These are phyloP conservation scores for Timema podura DNA, from an alignment of 2,888 invertebrate genomes.

Conservation along the genomic window DNA sequence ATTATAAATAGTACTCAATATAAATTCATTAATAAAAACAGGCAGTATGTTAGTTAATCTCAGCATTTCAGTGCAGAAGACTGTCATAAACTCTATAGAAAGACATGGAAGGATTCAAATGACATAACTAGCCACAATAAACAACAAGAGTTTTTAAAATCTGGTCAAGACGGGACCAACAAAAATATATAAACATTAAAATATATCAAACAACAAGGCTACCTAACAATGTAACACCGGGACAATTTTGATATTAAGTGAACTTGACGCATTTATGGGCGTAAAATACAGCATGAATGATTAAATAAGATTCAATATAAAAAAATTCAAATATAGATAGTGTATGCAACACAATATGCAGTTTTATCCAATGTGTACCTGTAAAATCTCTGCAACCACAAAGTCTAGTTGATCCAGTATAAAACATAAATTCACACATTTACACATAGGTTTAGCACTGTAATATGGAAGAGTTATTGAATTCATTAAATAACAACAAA, in stretches of 20 bases:
- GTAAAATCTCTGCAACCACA: too few relatives aligned
- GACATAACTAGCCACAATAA: constrained; percentile 30
- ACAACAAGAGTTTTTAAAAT: constrained; percentile 29
- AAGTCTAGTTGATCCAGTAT: too few relatives aligned
- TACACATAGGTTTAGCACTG: constrained; percentile 1
- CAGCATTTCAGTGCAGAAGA: constrained; percentile 30
- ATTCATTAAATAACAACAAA: constrained; percentile 6
- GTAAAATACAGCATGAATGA: too few relatives aligned
- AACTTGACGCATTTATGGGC: not conserved
- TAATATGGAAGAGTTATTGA: constrained; percentile 5
- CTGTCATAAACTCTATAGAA: constrained; percentile 26
- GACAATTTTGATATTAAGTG: constrained; percentile 23
- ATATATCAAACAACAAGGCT: constrained; percentile 31
- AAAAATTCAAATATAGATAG: too few relatives aligned
- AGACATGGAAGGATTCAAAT: constrained; percentile 31
- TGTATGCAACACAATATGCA: too few relatives aligned
- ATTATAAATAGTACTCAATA: too few relatives aligned
- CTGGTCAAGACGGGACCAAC: constrained; percentile 29
- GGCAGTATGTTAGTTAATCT: too few relatives aligned
- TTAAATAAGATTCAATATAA: too few relatives aligned
- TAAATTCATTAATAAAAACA: too few relatives aligned
- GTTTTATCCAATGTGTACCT: too few relatives aligned
- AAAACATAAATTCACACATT: constrained; percentile 13
- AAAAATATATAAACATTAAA: constrained; percentile 31
- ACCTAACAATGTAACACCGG: constrained; percentile 32